phyloP scores from a whole-genome alignment of 1,140 invertebrate species.

The Aphidius ervi region DNA sequence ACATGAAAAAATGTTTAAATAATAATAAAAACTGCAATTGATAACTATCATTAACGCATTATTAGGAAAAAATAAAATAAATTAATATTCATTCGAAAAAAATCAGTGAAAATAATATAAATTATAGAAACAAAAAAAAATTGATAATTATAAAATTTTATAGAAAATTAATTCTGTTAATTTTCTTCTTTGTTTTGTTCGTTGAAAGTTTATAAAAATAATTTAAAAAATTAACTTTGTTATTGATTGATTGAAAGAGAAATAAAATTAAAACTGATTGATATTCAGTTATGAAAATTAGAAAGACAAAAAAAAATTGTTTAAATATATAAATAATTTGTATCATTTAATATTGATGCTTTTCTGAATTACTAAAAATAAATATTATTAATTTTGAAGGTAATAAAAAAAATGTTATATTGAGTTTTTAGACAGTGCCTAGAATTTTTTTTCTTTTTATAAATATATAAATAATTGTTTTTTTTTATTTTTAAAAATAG shows the following conservation, averaged over 20 bases:
- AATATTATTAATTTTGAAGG: not conserved
- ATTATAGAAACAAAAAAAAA: constrained; percentile 24
- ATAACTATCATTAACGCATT: constrained; percentile 42
- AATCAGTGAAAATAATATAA: constrained; percentile 17
- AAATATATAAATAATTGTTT: not conserved
- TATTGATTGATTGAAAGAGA: no score
- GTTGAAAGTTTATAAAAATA: no score
- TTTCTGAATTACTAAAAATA: not conserved
- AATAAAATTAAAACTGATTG: no score
- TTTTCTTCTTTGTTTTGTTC: no score
- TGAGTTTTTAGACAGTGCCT: constrained; percentile 12
- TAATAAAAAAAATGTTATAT: not conserved
- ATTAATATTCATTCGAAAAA: constrained; percentile 11
- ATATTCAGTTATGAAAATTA: no score
- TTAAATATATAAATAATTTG: constrained; percentile 17
- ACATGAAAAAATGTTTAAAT: constrained; percentile 29
- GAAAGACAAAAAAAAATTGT: no score
- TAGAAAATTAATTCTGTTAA: no score
- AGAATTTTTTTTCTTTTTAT: constrained; percentile 1
- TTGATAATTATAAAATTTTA: constrained; percentile 17
- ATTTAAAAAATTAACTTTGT: no score
- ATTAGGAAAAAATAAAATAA: constrained; percentile 32
- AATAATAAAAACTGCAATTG: constrained; percentile 43
- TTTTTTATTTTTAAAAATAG: constrained; percentile 6
- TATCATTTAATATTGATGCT: not conserved